A percentile compares a stretch with the other conserved stretches of the same genome.
Evolutionary conservation across 2,797 vertebrate species (phyloP).

Genomic region (Furcifer pardalis): DNA sequence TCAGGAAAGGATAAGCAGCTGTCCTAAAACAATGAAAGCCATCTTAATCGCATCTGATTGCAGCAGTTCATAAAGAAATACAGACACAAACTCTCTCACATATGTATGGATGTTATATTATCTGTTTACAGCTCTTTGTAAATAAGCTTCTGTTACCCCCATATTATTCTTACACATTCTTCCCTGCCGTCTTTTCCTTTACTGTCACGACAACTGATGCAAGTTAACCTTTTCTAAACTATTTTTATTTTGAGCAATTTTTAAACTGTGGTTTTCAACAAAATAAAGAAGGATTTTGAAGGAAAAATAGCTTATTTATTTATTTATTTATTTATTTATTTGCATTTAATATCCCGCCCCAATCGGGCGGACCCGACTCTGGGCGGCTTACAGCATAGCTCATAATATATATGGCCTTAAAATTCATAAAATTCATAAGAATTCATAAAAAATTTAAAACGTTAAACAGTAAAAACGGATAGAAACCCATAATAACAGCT

Average conservation of each 20-base stretch:
- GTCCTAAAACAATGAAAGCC: constrained; percentile 77
- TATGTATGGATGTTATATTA: constrained; percentile 13
- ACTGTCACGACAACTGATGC: constrained; percentile 71
- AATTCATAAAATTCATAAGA: no score
- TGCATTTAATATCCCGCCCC: no score
- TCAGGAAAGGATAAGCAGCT: constrained; percentile 1
- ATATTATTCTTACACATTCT: constrained; percentile 68
- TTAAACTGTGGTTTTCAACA: constrained; percentile 83
- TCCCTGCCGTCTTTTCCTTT: constrained; percentile 67
- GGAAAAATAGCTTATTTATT: not conserved
- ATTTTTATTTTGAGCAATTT: constrained; percentile 80
- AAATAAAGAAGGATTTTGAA: constrained; percentile 71
- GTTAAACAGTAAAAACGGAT: no score
- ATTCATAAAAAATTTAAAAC: no score
- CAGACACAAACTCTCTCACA: not conserved
- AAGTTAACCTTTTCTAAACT: constrained; percentile 78
- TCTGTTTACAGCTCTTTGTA: constrained; percentile 78
- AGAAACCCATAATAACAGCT: no score
- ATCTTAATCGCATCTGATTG: constrained; percentile 74
- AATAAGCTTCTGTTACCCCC: constrained; percentile 66
- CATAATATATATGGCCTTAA: no score
- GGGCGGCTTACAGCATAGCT: no score
- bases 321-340: no score
- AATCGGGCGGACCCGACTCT: no score
- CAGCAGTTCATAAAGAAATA: constrained; percentile 69